phyloP scores from a whole-genome alignment of 1,140 invertebrate species.

The Leptinotarsa lineolata region DNA sequence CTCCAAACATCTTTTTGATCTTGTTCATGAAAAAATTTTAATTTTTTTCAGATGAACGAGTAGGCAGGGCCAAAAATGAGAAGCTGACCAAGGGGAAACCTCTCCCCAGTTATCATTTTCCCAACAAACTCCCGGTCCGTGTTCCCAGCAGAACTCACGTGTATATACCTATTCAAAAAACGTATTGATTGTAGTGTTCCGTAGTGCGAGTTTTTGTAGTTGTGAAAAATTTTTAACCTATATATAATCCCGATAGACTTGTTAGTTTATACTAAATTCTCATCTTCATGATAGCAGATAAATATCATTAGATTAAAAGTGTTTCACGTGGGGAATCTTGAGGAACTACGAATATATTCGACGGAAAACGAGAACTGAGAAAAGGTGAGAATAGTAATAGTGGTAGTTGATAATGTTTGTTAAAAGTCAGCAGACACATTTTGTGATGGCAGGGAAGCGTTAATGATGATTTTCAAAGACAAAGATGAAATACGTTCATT shows the following conservation, averaged over 20 bases:
- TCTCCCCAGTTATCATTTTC: conserved; percentile 12
- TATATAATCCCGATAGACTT: neutral
- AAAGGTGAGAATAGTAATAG: no score
- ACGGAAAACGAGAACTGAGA: no score
- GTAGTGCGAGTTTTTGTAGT: conserved; percentile 11
- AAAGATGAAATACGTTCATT: no score
- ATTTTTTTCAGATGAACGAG: conserved; percentile 17
- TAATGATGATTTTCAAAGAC: no score
- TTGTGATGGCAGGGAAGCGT: no score
- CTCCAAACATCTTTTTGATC: no score
- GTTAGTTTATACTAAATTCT: neutral
- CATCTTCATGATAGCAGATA: no score
- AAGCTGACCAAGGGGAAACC: conserved; percentile 19
- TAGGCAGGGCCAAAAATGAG: conserved; percentile 19
- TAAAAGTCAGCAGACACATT: no score
- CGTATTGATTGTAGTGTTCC: neutral
- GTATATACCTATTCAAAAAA: neutral
- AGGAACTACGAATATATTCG: no score
- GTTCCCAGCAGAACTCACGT: conserved; percentile 11
- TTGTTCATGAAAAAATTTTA: neutral
- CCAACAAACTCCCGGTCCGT: conserved; percentile 1
- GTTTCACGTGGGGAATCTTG: no score
- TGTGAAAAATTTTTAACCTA: neutral
- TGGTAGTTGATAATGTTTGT: no score
- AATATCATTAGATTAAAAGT: no score